Conservation (phyloP, 2,888 invertebrate genomes). For the Microplitis manilae region DNA sequence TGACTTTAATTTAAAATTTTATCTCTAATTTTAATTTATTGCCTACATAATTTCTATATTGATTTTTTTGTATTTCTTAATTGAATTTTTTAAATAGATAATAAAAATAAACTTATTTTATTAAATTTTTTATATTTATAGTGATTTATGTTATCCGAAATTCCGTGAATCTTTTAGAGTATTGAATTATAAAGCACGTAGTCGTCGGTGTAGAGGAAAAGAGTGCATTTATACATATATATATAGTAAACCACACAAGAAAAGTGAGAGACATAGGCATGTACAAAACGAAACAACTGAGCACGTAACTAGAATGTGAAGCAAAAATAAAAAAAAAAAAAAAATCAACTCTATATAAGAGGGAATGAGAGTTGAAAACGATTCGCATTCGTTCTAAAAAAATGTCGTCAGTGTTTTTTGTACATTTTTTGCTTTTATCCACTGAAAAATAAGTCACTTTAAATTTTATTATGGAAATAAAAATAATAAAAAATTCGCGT, state of each 20-base stretch:
- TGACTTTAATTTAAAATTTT: no score
- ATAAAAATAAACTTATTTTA: background rate
- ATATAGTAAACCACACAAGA: constrained; percentile 8
- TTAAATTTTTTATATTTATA: background rate
- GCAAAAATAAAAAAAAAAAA: background rate
- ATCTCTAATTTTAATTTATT: no score
- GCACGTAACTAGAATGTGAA: constrained; percentile 33
- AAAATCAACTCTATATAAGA: background rate
- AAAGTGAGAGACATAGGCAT: constrained; percentile 14
- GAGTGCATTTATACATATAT: background rate
- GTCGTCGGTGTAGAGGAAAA: background rate
- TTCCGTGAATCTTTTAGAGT: constrained; percentile 22
- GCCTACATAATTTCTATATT: no score
- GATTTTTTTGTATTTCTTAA: no score
- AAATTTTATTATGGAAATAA: constrained; percentile 3
- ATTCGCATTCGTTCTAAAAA: constrained; percentile 28
- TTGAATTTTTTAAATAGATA: no score
- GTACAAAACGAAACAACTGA: constrained; percentile 27
- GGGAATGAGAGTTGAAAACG: constrained; percentile 36
- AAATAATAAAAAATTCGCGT: no score
- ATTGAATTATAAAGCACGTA: constrained; percentile 35
- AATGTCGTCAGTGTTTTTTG: constrained; percentile 21
- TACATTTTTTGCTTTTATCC: constrained; percentile 8
- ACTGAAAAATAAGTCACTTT: constrained; percentile 34
- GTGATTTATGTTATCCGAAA: constrained; percentile 29